Evolutionary conservation across 2,888 invertebrate species (phyloP).

Genomic region (Mycalesis mineus): DNA sequence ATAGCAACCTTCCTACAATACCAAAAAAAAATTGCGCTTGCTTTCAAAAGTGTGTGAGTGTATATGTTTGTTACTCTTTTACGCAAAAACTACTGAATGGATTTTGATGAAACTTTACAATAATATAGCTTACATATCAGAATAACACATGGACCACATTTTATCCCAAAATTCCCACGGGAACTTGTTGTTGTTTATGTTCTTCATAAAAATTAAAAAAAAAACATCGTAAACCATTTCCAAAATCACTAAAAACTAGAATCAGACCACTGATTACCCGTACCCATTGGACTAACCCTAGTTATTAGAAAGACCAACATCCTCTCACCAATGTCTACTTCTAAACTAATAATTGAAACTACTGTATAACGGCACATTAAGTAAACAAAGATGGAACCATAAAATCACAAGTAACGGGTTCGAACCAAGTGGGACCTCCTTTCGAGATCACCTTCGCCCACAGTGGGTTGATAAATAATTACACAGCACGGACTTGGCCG

Average conservation of each 20-base stretch:
- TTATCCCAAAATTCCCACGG: too few species aligned
- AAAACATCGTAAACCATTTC: background rate
- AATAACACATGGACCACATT: too few species aligned
- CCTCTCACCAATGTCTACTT: slow-evolving; percentile 8
- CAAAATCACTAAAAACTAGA: background rate
- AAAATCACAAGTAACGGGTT: slow-evolving; percentile 23
- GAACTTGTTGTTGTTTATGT: too few species aligned
- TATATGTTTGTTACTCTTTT: too few species aligned
- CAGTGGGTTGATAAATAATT: slow-evolving; percentile 14
- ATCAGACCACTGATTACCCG: slow-evolving; percentile 4
- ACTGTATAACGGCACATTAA: slow-evolving; percentile 23
- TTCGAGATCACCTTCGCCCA: slow-evolving; percentile 18
- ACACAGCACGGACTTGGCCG: background rate
- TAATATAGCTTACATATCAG: too few species aligned
- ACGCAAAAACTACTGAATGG: too few species aligned
- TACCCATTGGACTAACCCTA: too few species aligned
- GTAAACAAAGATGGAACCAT: slow-evolving; percentile 25
- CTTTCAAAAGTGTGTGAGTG: too few species aligned
- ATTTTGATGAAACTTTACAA: too few species aligned
- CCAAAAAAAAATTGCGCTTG: too few species aligned
- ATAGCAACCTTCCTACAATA: too few species aligned
- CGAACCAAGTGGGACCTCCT: slow-evolving; percentile 15
- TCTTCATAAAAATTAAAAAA: background rate
- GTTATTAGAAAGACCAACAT: slow-evolving; percentile 22
- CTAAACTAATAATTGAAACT: slow-evolving; percentile 22